Evolutionary conservation across 37 sponge, comb jelly and placozoan genomes (phyloP), one percentile per base, ranked within the genome.

Genomic region (Chondrosia reniformis): DNA sequence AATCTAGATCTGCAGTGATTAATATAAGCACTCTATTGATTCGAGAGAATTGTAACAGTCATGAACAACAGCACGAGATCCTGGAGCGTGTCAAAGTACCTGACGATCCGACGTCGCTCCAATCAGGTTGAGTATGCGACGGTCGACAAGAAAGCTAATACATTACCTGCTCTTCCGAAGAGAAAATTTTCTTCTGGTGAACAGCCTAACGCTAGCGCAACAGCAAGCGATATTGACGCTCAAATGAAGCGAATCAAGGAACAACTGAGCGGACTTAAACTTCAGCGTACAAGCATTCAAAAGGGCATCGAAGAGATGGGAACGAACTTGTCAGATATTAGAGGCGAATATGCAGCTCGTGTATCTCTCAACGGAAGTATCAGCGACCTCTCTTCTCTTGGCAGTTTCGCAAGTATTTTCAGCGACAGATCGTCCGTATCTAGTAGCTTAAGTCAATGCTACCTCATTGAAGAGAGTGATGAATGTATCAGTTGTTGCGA

Each of bases 171-270:
- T n/a, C n/a, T n/a, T n/a, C n/a, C n/a, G n/a, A n/a, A n/a, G n/a
- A n/a, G n/a, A n/a, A n/a, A n/a, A n/a, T n/a, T n/a, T n/a, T n/a
- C n/a, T n/a, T n/a, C n/a, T n/a, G n/a, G n/a, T n/a, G n/a, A n/a
- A n/a, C n/a, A n/a, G n/a, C n/a, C n/a, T n/a, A n/a, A 36, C 72
- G 42, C 8, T 17, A 34, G 41, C 10, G 42, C 13, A 36, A 36
- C 36, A 36, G 39, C 31, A 19, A 2, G 24, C 1, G 74, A 80
- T 5, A 40, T 81, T 46, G 81, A 80, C 45, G 58, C 76, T 2
- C 38, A 65, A 25, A 65, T 81, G 37, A 74, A 76, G 8, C 39
- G 40, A 63, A 80, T 81, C 77, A 76, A 80, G n/a, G 57, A 76
- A 40, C 71, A 69, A 31, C 27, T 81, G 44, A 42, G 66, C 36